These are phyloP conservation scores for Harpalus rufipes DNA, from an alignment of 2,888 invertebrate genomes.

Conservation along the genomic window DNA sequence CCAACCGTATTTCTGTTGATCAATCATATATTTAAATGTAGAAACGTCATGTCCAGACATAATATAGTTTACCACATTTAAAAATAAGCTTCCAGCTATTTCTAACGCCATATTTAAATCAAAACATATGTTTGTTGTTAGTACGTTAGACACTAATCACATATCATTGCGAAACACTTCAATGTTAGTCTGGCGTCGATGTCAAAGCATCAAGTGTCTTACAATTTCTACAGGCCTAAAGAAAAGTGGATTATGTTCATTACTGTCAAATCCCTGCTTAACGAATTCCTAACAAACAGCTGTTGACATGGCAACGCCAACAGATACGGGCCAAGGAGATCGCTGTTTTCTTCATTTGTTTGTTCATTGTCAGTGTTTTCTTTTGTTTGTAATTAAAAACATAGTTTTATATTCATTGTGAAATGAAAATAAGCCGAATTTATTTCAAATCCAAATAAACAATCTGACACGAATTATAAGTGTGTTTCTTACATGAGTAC, in stretches of 20 bases:
- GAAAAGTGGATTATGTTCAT: conserved; percentile 16
- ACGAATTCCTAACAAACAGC: conserved; percentile 2
- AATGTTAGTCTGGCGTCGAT: neutral
- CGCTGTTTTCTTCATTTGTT: neutral
- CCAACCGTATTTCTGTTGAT: no score
- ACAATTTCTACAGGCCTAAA: neutral
- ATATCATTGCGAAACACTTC: conserved; percentile 6
- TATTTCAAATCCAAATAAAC: no score
- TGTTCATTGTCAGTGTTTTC: conserved; percentile 2
- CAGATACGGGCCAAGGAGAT: conserved; percentile 11
- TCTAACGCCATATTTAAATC: no score
- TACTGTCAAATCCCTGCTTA: conserved; percentile 13
- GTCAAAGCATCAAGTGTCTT: neutral
- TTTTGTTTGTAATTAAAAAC: neutral
- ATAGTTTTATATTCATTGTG: neutral
- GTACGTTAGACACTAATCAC: neutral
- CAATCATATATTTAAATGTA: no score
- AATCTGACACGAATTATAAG: no score
- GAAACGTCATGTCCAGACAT: no score
- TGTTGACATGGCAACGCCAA: conserved; percentile 1
- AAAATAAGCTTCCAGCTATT: no score
- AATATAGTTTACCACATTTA: no score
- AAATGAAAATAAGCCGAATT: no score
- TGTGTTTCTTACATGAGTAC: no score
- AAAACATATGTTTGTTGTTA: no score